Evolutionary conservation across 2,113 vertebrate species (phyloP).

Genomic region (Strigops habroptila): DNA sequence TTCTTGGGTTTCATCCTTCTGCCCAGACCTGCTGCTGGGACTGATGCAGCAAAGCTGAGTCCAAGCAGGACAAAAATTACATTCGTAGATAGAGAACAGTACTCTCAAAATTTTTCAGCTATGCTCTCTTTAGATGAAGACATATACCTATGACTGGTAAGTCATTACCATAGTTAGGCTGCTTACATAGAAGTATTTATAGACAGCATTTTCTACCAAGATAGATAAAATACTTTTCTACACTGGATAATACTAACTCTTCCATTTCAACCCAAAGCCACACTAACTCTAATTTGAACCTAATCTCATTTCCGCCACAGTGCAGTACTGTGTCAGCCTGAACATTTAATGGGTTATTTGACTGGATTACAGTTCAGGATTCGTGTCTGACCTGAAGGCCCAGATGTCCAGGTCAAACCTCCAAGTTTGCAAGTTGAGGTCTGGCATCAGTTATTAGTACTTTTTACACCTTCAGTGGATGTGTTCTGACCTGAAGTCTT

Average conservation of each 20-base stretch:
- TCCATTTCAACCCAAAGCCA: not conserved
- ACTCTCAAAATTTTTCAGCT: not conserved
- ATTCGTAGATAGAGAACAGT: not conserved
- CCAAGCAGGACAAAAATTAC: not conserved
- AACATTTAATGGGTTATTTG: not conserved
- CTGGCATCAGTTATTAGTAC: not conserved
- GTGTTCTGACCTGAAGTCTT: not conserved
- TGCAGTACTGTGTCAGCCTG: not conserved
- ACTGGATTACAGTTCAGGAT: not conserved
- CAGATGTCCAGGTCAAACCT: not conserved
- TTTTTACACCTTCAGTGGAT: not conserved
- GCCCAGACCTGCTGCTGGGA: not conserved
- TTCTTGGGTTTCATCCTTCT: not conserved
- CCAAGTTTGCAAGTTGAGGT: not conserved
- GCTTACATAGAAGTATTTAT: not conserved
- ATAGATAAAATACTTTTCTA: not conserved
- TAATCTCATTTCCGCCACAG: not conserved
- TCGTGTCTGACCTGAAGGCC: not conserved
- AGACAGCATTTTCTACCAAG: not conserved
- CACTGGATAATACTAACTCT: not conserved
- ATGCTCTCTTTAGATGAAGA: not conserved
- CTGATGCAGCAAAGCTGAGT: not conserved
- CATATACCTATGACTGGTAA: accelerated
- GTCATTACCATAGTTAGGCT: not conserved
- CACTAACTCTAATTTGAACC: not conserved